phyloP scores from a whole-genome alignment of 1,140 invertebrate genomes.

The Paraescarpia echinospica region DNA sequence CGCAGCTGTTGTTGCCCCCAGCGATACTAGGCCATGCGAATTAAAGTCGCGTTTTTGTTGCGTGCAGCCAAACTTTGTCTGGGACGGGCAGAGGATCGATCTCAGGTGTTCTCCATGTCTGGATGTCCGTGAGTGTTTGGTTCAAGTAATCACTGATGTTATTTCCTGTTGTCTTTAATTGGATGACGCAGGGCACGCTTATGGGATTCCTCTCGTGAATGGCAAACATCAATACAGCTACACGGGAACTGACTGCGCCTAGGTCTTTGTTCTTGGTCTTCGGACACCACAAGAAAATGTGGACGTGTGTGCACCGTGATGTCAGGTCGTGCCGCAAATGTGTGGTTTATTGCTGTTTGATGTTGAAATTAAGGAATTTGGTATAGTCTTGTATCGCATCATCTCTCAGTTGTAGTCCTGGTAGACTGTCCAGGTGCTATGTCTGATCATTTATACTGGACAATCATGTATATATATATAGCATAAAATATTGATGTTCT shows the following conservation, averaged over 20 bases:
- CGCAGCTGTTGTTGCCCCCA: neutral
- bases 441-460: no score
- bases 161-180: neutral
- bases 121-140: neutral
- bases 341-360: conserved; percentile 1
- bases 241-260: neutral
- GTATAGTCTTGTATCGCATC: neutral
- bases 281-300: neutral
- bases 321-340: neutral
- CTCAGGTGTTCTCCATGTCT: neutral
- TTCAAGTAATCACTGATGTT: neutral
- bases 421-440: neutral
- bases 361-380: neutral
- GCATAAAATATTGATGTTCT: no score
- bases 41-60: neutral
- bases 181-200: neutral
- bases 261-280: neutral
- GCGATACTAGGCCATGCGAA: neutral
- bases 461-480: no score
- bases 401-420: neutral
- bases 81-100: neutral
- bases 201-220: neutral
- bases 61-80: neutral
- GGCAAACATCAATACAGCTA: neutral
- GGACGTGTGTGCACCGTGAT: neutral